Conservation (phyloP, 2,888 invertebrate genomes). For the Listrodromus nycthemerus region DNA sequence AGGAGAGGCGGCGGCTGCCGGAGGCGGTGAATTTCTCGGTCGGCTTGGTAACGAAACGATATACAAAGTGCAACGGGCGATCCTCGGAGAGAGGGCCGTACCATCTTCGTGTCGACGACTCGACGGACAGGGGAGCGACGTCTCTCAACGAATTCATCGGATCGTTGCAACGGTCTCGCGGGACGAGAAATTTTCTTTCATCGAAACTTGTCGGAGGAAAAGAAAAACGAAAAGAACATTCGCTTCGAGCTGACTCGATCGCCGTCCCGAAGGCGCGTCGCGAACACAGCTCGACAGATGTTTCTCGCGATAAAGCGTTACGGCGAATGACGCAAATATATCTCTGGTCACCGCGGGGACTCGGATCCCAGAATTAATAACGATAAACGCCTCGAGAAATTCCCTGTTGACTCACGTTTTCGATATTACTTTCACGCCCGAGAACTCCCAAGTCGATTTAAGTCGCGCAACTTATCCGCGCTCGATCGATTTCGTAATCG, state of each 20-base stretch:
- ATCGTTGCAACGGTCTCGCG: not conserved
- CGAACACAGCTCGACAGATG: slow-evolving; percentile 1
- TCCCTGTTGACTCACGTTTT: not conserved
- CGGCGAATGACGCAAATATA: slow-evolving; percentile 43
- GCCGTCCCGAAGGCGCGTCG: not conserved
- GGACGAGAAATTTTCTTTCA: slow-evolving; percentile 21
- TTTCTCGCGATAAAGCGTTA: slow-evolving; percentile 15
- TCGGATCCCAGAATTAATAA: slow-evolving; percentile 10
- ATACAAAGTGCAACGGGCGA: slow-evolving; percentile 49
- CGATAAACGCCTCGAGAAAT: not conserved
- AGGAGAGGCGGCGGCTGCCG: not conserved
- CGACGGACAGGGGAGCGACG: not conserved
- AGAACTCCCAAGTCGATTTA: not conserved
- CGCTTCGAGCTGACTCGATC: not conserved
- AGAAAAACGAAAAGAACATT: too few species aligned
- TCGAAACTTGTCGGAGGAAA: not conserved
- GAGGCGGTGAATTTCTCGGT: slow-evolving; percentile 26
- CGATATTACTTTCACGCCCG: not conserved
- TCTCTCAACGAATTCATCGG: slow-evolving; percentile 6
- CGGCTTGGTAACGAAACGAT: slow-evolving; percentile 59
- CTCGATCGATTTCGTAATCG: slow-evolving; percentile 5
- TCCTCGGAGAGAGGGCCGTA: slow-evolving; percentile 14
- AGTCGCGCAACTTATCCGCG: not conserved
- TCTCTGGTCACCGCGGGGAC: not conserved
- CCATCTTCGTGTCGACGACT: slow-evolving; percentile 58